Percentiles rank a stretch among this genome's conserved stretches.
Evolutionary conservation across 1,140 invertebrate species (phyloP).

Genomic region (Plectus sambesii): DNA sequence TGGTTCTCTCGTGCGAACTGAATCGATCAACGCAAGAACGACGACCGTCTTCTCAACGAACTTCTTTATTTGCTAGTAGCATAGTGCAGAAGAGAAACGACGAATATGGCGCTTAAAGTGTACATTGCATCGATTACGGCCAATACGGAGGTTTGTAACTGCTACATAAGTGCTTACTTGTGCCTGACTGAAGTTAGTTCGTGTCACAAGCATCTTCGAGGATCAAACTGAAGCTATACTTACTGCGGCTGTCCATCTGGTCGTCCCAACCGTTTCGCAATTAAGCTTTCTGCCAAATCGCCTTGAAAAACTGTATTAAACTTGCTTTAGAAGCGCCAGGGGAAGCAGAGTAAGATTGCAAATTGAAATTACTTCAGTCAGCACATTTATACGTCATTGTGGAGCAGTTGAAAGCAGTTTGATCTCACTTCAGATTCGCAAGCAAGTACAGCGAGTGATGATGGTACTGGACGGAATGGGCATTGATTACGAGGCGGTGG

Average conservation of each 20-base stretch:
- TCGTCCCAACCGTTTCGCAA: not conserved
- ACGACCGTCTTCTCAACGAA: not conserved
- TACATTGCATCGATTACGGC: constrained; percentile 21
- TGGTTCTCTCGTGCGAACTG: not conserved
- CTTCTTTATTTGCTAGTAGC: constrained; percentile 1
- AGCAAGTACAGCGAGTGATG: constrained; percentile 23
- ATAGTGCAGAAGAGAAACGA: too few relatives aligned
- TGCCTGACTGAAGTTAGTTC: too few relatives aligned
- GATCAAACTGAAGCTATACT: not conserved
- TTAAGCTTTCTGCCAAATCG: not conserved
- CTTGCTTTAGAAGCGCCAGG: not conserved
- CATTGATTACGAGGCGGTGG: constrained; percentile 21
- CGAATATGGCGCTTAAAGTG: constrained; percentile 26
- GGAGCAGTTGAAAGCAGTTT: too few relatives aligned
- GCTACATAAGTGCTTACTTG: too few relatives aligned
- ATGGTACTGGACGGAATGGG: constrained; percentile 24
- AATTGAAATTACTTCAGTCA: constrained; percentile 7
- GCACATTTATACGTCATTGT: too few relatives aligned
- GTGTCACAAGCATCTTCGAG: not conserved
- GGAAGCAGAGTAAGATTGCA: not conserved
- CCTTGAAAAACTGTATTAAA: not conserved
- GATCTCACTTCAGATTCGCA: constrained; percentile 25
- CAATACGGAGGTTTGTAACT: constrained; percentile 21
- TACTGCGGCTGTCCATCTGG: not conserved
- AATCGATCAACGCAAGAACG: not conserved